Base-by-base conservation (phyloP, 2,888 invertebrate genomes). In the Heliconius sara region DNA sequence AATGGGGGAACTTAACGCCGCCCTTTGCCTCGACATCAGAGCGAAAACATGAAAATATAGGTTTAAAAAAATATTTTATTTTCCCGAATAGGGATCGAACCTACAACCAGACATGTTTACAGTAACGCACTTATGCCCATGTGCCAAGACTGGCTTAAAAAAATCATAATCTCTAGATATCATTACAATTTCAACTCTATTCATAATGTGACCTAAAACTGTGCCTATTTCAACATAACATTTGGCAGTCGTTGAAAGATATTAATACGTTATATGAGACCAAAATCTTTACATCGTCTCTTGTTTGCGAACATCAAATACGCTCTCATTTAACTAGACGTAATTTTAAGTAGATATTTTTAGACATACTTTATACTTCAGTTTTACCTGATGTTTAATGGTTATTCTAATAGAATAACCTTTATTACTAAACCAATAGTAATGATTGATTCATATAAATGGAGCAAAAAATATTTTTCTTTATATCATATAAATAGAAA, bases 241-340 rank as follows among this genome's bases (percentile, higher is more conserved):
- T 67, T 78, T 67, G 72, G 52, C 34, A 57, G 66, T 72, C 39
- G 65, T 34, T 30, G 39, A 25, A 47, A 5, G 57, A 47, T 78
- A 25, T 52, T 52, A 74, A 74, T 70, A 81, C 74, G 68, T 65
- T 66, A 73, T 66, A 60, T 65, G 63, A 72, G n/a, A 79, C 74
- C 70, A 73, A 79, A 77, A 68, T 63, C 79, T 73, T 74, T 25
- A 74, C 47, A 77, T 43, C 43, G 27, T 76, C 25, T 77, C 63
- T 75, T 80, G 80, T 80, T 78, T 78, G 65, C 25, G 30, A 72
- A 81, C 73, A 78, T 81, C 80, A 80, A 81, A 81, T 67, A 27
- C 25, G n/a, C 43, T 70, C 72, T 63, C 70, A 71, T 52, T 34
- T 71, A 34, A 72, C 47, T 75, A 70, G 25, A 30, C 30, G 57